Evolutionary conservation across 2,888 invertebrate species (phyloP).

Genomic region (Chymomyza caudatula): DNA sequence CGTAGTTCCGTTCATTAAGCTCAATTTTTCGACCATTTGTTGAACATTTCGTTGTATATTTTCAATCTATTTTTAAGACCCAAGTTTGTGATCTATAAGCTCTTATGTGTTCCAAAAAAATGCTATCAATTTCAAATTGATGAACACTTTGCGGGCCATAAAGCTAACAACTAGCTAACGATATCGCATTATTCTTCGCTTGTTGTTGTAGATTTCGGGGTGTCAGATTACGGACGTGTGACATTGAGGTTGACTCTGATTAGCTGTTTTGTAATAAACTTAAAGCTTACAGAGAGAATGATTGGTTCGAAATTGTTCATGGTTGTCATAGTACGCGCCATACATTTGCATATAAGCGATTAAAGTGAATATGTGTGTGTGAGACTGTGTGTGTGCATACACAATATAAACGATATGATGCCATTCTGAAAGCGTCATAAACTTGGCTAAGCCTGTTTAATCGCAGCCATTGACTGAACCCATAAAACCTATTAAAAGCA

Average conservation of each 20-base stretch:
- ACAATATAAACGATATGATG: neutral
- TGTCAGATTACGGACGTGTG: conserved; percentile 29
- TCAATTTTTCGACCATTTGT: conserved; percentile 21
- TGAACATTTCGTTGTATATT: conserved; percentile 21
- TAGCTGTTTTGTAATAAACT: neutral
- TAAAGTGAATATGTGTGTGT: neutral
- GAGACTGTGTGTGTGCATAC: conserved; percentile 25
- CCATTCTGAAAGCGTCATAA: conserved; percentile 36
- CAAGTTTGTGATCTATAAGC: conserved; percentile 23
- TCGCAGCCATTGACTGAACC: conserved; percentile 5
- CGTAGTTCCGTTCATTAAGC: conserved; percentile 17
- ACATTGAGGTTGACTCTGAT: conserved; percentile 10
- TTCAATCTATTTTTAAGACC: conserved; percentile 40
- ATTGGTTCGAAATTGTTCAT: neutral
- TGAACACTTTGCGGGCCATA: conserved; percentile 53
- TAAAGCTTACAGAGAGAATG: neutral
- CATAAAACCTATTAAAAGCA: conserved; percentile 26
- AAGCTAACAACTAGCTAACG: conserved; percentile 24
- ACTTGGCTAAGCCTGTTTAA: conserved; percentile 43
- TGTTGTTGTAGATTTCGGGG: conserved; percentile 11
- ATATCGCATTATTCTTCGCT: conserved; percentile 12
- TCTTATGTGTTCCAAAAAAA: conserved; percentile 11
- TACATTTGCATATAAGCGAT: neutral
- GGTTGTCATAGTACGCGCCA: neutral
- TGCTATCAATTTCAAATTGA: conserved; percentile 54